Base-by-base conservation (phyloP, 2,888 invertebrate genomes). In the Notocelia uddmanniana region DNA sequence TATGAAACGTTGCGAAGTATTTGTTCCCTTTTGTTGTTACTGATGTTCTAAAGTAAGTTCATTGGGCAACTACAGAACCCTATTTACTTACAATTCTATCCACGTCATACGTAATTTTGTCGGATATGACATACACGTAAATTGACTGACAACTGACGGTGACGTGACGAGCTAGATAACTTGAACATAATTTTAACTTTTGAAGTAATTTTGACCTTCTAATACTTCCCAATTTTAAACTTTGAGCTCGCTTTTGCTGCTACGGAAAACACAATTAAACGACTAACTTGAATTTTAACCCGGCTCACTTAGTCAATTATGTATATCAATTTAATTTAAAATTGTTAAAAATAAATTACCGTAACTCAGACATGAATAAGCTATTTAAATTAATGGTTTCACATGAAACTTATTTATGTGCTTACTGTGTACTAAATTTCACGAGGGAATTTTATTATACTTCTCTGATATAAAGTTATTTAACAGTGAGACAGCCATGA, bases 321-420 rank as follows among this genome's bases (percentile, higher is more conserved):
- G 11, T n/a, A 18, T 18, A 34, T 31, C 18, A 34, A n/a, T 34
- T 45, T 1, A 21, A 48, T 26, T 10, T 26, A 9, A 10, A 23
- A 23, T n/a, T 3, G 37, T 45, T 60, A 11, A 45, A 18, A 34
- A 57, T 18, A 18, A 57, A n/a, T 18, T 31, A 3, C 31, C 26
- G 45, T 45, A 60, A 60, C 10, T 18, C 10, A n/a, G 10, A 18
- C 23, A 11, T 3, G 55, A 57, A 18, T 57, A 60, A n/a, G n/a
- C 10, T 19, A 37, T 45, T 23, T 23, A 60, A 48, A 60, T 45
- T n/a, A 60, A 45, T 60, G 45, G 26, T n/a, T 60, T 23, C 15
- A 45, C 15, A 18, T 45, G n/a, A 60, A 45, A 45, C 45, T 60
- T 45, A 60, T 45, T n/a, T 45, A 60, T n/a, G 45, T 45, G 23